Conservation (phyloP, 2,888 invertebrate species). For the Marronus borbonicus region DNA sequence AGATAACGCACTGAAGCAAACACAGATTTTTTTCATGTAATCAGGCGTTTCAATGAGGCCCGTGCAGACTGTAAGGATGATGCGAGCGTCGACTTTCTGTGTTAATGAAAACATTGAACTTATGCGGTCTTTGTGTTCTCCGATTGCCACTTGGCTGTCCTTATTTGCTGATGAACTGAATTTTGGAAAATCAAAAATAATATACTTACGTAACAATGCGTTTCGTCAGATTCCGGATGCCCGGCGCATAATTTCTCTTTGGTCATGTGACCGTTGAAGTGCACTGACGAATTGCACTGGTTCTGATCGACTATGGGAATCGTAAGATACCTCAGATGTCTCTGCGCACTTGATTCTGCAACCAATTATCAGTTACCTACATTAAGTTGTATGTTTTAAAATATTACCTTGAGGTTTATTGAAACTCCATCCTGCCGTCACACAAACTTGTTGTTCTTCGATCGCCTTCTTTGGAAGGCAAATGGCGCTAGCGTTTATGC, state of each 20-base stretch:
- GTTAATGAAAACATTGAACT: too few relatives aligned
- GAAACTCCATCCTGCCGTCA: constrained; percentile 76
- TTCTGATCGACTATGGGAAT: constrained; percentile 72
- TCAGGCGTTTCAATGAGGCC: too few relatives aligned
- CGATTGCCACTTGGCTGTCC: too few relatives aligned
- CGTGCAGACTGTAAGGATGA: too few relatives aligned
- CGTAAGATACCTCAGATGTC: constrained; percentile 73
- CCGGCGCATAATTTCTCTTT: constrained; percentile 76
- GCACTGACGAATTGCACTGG: constrained; percentile 76
- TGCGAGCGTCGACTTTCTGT: too few relatives aligned
- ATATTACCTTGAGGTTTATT: constrained; percentile 70
- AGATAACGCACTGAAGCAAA: too few relatives aligned
- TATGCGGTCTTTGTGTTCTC: too few relatives aligned
- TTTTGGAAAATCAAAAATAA: too few relatives aligned
- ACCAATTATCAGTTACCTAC: background rate
- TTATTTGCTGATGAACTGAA: too few relatives aligned
- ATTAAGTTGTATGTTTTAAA: background rate
- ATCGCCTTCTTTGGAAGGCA: constrained; percentile 73
- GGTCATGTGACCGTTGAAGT: constrained; percentile 75
- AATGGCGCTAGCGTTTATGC: constrained; percentile 73
- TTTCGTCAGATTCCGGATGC: constrained; percentile 73
- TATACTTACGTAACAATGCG: constrained; percentile 75
- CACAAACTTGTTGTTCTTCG: constrained; percentile 73
- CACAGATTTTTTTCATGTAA: too few relatives aligned
- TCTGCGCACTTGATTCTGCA: constrained; percentile 70